phyloP scores from a whole-genome alignment of 2,888 invertebrate genomes.

The Cecidostiba fungosa region DNA sequence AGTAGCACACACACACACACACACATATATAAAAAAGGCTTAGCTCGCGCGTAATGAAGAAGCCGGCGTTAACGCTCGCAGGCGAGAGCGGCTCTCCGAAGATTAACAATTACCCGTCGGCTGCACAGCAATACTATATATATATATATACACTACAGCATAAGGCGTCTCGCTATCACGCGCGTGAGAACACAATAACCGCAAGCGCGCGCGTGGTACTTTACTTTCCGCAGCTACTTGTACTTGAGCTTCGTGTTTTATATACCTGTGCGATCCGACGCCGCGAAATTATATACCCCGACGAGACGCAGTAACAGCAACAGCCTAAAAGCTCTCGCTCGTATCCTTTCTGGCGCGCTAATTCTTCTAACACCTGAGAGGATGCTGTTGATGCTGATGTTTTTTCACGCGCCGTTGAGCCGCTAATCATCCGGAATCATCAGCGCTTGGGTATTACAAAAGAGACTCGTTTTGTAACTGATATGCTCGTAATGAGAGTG shows the following conservation, averaged over 20 bases:
- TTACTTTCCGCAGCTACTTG: constrained; percentile 1
- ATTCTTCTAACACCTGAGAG: neutral
- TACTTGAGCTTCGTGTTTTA: constrained; percentile 1
- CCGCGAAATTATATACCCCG: neutral
- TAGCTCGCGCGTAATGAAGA: constrained; percentile 5
- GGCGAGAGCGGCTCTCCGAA: neutral
- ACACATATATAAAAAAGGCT: neutral
- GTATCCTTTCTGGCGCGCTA: neutral
- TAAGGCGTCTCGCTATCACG: neutral
- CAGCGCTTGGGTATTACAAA: neutral
- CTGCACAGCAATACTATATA: neutral
- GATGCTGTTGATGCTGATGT: neutral
- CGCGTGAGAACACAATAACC: constrained; percentile 47
- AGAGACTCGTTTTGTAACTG: constrained; percentile 4
- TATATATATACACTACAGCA: constrained; percentile 4
- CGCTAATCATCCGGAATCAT: constrained; percentile 15
- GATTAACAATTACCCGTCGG: constrained; percentile 26
- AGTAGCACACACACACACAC: neutral
- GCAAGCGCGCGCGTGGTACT: constrained; percentile 33
- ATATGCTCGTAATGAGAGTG: neutral
- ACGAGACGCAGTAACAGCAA: neutral
- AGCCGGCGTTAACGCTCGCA: constrained; percentile 32
- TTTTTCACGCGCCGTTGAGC: constrained; percentile 5
- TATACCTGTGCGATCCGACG: neutral
- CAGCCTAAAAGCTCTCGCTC: neutral